Conservation (phyloP, 1,140 invertebrate species). For the Cyclargus thomasi region DNA sequence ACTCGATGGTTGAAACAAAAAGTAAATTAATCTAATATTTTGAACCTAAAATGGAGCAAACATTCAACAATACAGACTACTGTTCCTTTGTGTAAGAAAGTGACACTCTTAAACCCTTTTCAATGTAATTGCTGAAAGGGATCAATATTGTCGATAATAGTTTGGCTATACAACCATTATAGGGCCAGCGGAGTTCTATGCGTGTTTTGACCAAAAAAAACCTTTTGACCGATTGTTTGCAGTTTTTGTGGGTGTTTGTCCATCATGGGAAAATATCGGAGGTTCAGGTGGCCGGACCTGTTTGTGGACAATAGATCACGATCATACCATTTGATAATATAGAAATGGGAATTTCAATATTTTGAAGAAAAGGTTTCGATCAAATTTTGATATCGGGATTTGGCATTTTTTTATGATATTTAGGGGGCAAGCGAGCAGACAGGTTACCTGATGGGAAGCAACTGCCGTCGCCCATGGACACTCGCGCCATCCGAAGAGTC, state of each 20-base stretch:
- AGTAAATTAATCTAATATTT: neutral
- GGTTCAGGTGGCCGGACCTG: slow-evolving; percentile 54
- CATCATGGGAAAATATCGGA: slow-evolving; percentile 72
- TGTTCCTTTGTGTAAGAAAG: slow-evolving; percentile 39
- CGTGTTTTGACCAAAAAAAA: slow-evolving; percentile 64
- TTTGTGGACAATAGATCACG: neutral
- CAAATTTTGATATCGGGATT: neutral
- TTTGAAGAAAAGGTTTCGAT: neutral
- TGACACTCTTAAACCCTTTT: slow-evolving; percentile 70
- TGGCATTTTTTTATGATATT: too few relatives aligned
- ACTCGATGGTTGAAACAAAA: too few relatives aligned
- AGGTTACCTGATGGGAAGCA: too few relatives aligned
- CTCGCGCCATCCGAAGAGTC: too few relatives aligned
- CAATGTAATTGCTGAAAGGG: slow-evolving; percentile 65
- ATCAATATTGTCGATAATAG: slow-evolving; percentile 63
- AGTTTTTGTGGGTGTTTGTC: slow-evolving; percentile 68
- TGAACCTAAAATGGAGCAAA: neutral
- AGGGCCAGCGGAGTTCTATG: slow-evolving; percentile 52
- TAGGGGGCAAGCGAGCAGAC: too few relatives aligned
- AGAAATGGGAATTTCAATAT: neutral
- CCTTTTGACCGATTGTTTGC: slow-evolving; percentile 71
- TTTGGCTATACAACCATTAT: slow-evolving; percentile 61
- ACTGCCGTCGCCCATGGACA: too few relatives aligned
- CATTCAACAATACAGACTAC: neutral
- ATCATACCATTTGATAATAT: neutral